Conservation (phyloP, 2,797 vertebrate genomes). For the Neosalanx taihuensis region DNA sequence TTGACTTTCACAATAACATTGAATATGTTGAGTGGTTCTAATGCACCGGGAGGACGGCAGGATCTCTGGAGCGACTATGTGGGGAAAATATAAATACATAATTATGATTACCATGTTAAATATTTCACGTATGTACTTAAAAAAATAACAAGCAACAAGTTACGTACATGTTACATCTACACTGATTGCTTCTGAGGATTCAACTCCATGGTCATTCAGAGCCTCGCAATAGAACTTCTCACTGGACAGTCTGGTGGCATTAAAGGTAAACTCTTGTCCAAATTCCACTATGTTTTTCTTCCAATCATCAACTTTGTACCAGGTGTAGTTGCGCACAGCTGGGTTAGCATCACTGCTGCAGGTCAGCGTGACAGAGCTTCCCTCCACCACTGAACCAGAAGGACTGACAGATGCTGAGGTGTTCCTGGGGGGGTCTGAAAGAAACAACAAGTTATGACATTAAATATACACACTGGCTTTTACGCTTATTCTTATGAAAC, state of each 20-base stretch:
- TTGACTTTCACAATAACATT: conserved; percentile 63
- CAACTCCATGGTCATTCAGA: conserved; percentile 54
- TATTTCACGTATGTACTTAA: neutral
- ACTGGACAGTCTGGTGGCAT: conserved; percentile 55
- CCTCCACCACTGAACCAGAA: conserved; percentile 47
- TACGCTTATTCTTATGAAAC: too few relatives aligned
- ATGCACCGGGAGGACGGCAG: conserved; percentile 58
- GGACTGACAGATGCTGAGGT: conserved; percentile 39
- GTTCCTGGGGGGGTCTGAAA: conserved; percentile 62
- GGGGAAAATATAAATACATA: neutral
- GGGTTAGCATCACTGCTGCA: conserved; percentile 56
- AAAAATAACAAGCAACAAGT: neutral
- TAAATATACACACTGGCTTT: too few relatives aligned
- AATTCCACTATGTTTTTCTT: conserved; percentile 40
- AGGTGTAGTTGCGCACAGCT: conserved; percentile 45
- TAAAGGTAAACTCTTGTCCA: conserved; percentile 48
- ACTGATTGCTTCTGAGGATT: conserved; percentile 32
- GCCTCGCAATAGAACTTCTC: conserved; percentile 58
- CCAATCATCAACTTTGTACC: conserved; percentile 47
- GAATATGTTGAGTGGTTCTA: conserved; percentile 36
- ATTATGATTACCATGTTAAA: neutral
- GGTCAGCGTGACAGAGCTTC: conserved; percentile 60
- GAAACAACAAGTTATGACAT: too few relatives aligned
- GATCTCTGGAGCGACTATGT: conserved; percentile 62
- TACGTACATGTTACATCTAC: conserved; percentile 57